phyloP scores from a whole-genome alignment of 2,888 invertebrate genomes.

The Cataglyphis livida region DNA sequence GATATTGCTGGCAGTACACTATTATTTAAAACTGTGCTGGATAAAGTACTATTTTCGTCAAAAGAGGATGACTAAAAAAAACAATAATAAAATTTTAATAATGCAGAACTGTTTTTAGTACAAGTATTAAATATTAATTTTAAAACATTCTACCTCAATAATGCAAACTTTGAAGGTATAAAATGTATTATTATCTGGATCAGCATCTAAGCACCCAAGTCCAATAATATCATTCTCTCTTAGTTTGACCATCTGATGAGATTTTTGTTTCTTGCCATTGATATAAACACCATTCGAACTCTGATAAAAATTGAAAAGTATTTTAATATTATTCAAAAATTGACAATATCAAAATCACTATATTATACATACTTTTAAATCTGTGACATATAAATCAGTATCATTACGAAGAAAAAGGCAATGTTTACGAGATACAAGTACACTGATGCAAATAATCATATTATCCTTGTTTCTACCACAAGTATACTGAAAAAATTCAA shows the following conservation, averaged over 20 bases:
- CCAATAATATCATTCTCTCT: constrained; percentile 87
- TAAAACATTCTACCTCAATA: constrained; percentile 45
- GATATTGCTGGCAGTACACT: background rate
- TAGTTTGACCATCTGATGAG: constrained; percentile 83
- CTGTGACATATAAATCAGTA: constrained; percentile 75
- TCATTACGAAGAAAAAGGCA: constrained; percentile 74
- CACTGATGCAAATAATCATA: constrained; percentile 75
- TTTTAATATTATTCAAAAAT: background rate
- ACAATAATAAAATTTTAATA: background rate
- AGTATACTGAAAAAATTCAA: constrained; percentile 75
- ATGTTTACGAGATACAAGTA: constrained; percentile 79
- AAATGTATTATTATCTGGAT: background rate
- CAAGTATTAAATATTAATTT: background rate
- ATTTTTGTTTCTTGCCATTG: constrained; percentile 85
- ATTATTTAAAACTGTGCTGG: constrained; percentile 15
- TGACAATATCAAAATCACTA: background rate
- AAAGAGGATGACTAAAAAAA: background rate
- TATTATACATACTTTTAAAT: constrained; percentile 72
- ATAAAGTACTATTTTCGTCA: background rate
- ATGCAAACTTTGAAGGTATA: constrained; percentile 66
- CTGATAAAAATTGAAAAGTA: constrained; percentile 80
- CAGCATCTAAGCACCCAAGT: constrained; percentile 84
- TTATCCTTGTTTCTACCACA: constrained; percentile 79
- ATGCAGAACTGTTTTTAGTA: background rate
- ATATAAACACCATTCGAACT: constrained; percentile 88